A percentile compares a stretch with the other conserved stretches of the same genome.
phyloP scores from a whole-genome alignment of 1,140 invertebrate species.

The Reticulitermes speratus region DNA sequence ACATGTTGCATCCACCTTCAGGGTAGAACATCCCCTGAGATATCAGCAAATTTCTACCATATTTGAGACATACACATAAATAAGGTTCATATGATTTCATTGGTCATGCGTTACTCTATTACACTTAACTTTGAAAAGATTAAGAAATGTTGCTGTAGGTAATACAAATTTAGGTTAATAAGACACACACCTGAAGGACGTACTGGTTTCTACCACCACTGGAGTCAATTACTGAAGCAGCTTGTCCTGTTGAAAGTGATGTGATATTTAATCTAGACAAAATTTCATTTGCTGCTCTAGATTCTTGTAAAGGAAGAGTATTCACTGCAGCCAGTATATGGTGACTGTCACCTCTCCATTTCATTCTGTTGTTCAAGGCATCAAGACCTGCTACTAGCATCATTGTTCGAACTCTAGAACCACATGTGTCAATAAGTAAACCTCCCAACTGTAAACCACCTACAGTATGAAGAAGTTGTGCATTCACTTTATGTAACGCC shows the following conservation, averaged over 20 bases:
- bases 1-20: too few relatives aligned
- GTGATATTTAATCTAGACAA: conserved; percentile 17
- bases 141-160: too few relatives aligned
- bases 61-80: too few relatives aligned
- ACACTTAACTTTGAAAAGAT: too few relatives aligned
- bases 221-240: not conserved
- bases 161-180: too few relatives aligned
- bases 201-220: not conserved
- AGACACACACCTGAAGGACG: conserved; percentile 22
- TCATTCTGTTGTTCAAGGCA: not conserved
- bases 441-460: not conserved
- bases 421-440: conserved; percentile 26
- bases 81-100: too few relatives aligned
- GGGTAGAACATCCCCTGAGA: too few relatives aligned
- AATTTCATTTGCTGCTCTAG: conserved; percentile 11
- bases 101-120: too few relatives aligned
- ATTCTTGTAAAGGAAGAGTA: conserved; percentile 15
- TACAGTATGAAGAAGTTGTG: not conserved
- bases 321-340: not conserved
- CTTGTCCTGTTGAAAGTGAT: not conserved
- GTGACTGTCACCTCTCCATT: not conserved
- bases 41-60: too few relatives aligned
- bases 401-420: conserved; percentile 20
- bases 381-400: conserved; percentile 20
- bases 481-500: conserved; percentile 22